phyloP scores from a whole-genome alignment of 2,797 vertebrate species.

The Otolemur crassicaudatus region DNA sequence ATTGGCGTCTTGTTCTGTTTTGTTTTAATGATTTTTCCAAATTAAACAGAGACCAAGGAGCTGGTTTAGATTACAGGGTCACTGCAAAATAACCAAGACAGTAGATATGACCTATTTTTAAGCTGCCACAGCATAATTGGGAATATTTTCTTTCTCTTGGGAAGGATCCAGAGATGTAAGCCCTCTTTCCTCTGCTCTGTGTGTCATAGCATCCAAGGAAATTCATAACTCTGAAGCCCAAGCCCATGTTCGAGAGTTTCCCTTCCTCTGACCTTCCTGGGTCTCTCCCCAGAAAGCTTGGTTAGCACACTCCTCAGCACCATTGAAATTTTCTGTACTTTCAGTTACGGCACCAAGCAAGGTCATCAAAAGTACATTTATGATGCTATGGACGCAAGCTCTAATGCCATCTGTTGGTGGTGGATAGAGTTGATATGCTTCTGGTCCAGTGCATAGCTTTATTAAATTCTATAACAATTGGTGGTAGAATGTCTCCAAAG shows the following conservation, averaged over 20 bases:
- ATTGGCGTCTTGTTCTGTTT: conserved; percentile 69
- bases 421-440: neutral
- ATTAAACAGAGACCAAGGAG: conserved; percentile 74
- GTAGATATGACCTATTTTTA: conserved; percentile 78
- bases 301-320: neutral
- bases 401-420: conserved; percentile 56
- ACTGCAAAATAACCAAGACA: conserved; percentile 62
- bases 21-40: conserved; percentile 77
- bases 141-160: conserved; percentile 65
- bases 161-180: conserved; percentile 35
- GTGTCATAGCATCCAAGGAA: neutral
- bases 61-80: conserved; percentile 78
- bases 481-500: neutral
- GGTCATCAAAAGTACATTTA: neutral
- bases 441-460: neutral
- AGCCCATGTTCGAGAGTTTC: neutral
- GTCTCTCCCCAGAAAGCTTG: neutral
- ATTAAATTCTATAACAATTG: neutral
- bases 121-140: conserved; percentile 57
- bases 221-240: neutral
- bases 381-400: neutral
- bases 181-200: conserved; percentile 31
- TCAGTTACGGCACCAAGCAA: neutral
- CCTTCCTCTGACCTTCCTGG: neutral
- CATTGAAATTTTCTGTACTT: conserved; percentile 13